Conservation (phyloP, 1,140 invertebrate genomes). For the Trissolcus basalis region DNA sequence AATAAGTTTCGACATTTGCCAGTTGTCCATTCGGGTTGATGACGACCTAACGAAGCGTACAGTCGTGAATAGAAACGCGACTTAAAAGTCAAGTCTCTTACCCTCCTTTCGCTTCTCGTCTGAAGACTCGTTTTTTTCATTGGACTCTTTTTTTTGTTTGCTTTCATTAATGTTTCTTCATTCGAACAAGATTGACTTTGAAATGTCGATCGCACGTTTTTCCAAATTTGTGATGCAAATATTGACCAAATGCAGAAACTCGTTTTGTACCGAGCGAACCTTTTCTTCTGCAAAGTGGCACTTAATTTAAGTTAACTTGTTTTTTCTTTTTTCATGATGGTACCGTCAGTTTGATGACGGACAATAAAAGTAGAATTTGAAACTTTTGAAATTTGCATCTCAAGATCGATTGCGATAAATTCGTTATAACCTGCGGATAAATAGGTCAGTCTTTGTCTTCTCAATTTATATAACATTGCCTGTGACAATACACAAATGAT, state of each 20-base stretch:
- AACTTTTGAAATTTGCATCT: no score
- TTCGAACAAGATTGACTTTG: constrained; percentile 18
- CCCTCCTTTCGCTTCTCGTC: constrained; percentile 60
- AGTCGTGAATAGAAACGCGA: constrained; percentile 64
- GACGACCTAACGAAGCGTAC: constrained; percentile 62
- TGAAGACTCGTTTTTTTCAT: constrained; percentile 52
- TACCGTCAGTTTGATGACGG: no score
- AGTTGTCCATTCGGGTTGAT: constrained; percentile 5
- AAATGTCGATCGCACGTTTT: constrained; percentile 26
- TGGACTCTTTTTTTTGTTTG: constrained; percentile 33
- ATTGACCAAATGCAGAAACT: neutral
- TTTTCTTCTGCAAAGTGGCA: neutral
- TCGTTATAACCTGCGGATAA: no score
- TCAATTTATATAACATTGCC: no score
- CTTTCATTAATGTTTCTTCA: constrained; percentile 40
- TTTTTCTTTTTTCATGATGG: no score
- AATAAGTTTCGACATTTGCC: constrained; percentile 21
- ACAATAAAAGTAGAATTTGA: no score
- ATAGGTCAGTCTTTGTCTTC: no score
- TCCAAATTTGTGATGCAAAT: constrained; percentile 32
- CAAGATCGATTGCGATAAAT: no score
- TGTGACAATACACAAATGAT: no score
- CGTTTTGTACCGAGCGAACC: neutral
- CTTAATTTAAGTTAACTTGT: no score
- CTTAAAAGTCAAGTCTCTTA: constrained; percentile 62